Evolutionary conservation across 2,113 vertebrate species (phyloP).

Genomic region (Alouatta palliata): DNA sequence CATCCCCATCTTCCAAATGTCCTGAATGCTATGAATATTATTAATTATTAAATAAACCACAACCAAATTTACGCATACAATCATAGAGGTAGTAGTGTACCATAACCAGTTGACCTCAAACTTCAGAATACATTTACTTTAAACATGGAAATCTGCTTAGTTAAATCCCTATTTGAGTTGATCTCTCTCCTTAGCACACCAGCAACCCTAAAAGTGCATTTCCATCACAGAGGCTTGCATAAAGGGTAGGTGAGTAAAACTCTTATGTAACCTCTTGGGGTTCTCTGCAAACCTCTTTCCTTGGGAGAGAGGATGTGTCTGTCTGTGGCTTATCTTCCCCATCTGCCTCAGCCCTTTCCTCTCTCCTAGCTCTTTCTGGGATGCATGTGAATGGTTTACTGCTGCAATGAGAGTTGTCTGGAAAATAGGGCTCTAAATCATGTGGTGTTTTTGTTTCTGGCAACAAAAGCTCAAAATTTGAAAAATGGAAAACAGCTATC

Average conservation of each 20-base stretch:
- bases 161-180: not conserved
- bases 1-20: not conserved
- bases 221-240: rapidly evolving
- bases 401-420: not conserved
- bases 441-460: not conserved
- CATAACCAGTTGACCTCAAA: not conserved
- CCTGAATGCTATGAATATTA: not conserved
- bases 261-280: not conserved
- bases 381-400: not conserved
- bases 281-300: not conserved
- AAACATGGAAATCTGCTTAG: not conserved
- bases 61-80: not conserved
- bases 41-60: not conserved
- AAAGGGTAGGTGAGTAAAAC: too few relatives aligned
- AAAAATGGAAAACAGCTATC: constrained; percentile 44
- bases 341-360: not conserved
- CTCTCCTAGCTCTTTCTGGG: not conserved
- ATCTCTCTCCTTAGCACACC: not conserved
- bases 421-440: not conserved
- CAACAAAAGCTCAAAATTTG: constrained; percentile 41
- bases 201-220: not conserved
- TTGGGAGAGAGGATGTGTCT: not conserved
- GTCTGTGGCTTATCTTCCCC: not conserved
- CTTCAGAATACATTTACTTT: constrained; percentile 44
- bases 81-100: not conserved